Conservation (phyloP, 1,140 invertebrate genomes). For the Microplitis demolitor region DNA sequence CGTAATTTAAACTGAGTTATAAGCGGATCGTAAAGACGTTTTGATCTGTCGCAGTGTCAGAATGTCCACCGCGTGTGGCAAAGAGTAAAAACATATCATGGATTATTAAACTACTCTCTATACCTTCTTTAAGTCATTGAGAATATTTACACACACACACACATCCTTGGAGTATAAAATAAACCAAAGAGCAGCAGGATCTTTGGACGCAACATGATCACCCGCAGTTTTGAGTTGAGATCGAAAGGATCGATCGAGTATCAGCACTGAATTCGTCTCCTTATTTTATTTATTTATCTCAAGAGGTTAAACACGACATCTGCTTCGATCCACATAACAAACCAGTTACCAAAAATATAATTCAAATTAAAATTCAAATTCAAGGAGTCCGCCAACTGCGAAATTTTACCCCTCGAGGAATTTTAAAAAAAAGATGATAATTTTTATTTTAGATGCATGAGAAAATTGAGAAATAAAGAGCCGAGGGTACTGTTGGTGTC, state of each 20-base stretch:
- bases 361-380: too few relatives aligned
- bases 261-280: slow-evolving; percentile 11
- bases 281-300: neutral
- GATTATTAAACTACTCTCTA: too few relatives aligned
- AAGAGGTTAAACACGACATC: too few relatives aligned
- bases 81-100: slow-evolving; percentile 18
- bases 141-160: neutral
- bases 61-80: slow-evolving; percentile 16
- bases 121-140: too few relatives aligned
- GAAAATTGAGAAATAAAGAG: slow-evolving; percentile 25
- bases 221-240: slow-evolving; percentile 21
- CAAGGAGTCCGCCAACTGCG: too few relatives aligned
- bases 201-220: slow-evolving; percentile 27
- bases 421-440: neutral
- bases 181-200: slow-evolving; percentile 16
- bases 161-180: neutral
- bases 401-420: neutral
- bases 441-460: neutral
- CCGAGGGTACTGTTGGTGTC: slow-evolving; percentile 23
- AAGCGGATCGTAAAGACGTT: slow-evolving; percentile 34
- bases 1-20: slow-evolving; percentile 36
- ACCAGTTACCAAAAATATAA: too few relatives aligned
- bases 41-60: slow-evolving; percentile 30
- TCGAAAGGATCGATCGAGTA: slow-evolving; percentile 26
- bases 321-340: too few relatives aligned